These are phyloP conservation scores for Xiphophorus maculatus DNA, from an alignment of 2,113 vertebrate genomes.

Conservation along the genomic window DNA sequence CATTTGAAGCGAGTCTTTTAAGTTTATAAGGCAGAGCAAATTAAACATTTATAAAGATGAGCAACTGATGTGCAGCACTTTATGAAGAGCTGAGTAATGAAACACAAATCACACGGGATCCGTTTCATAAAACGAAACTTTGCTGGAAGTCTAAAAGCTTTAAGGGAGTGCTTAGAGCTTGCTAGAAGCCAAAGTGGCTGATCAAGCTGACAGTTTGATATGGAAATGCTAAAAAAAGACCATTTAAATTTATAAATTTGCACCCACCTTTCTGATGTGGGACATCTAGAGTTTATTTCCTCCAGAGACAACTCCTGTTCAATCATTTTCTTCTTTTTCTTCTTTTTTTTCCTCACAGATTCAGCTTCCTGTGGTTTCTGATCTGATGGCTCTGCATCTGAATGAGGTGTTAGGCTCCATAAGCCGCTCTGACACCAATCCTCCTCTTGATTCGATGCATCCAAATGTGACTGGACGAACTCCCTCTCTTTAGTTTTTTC, in stretches of 20 bases:
- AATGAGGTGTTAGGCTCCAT: conserved; percentile 64
- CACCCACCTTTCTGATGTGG: conserved; percentile 65
- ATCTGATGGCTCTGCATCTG: conserved; percentile 19
- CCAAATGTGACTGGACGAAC: conserved; percentile 63
- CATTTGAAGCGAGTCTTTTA: background rate
- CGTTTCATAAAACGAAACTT: no score
- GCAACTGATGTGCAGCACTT: background rate
- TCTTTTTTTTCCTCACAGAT: conserved; percentile 63
- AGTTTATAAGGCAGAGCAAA: background rate
- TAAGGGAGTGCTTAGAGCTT: background rate
- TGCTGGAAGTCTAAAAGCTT: background rate
- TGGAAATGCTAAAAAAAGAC: background rate
- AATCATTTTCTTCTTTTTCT: conserved; percentile 62
- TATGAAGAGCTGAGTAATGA: background rate
- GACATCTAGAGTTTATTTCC: conserved; percentile 17
- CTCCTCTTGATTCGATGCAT: conserved; percentile 69
- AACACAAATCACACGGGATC: no score
- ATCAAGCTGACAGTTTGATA: background rate
- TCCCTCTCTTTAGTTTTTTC: conserved; percentile 27
- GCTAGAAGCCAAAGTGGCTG: background rate
- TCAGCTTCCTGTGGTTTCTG: conserved; percentile 22
- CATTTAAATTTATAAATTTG: background rate
- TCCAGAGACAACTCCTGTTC: conserved; percentile 47
- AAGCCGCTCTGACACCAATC: conserved; percentile 77
- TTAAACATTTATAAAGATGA: background rate